phyloP scores from a whole-genome alignment of 37 sponge, comb jelly and placozoan species.

The Petrosia ficiformis region DNA sequence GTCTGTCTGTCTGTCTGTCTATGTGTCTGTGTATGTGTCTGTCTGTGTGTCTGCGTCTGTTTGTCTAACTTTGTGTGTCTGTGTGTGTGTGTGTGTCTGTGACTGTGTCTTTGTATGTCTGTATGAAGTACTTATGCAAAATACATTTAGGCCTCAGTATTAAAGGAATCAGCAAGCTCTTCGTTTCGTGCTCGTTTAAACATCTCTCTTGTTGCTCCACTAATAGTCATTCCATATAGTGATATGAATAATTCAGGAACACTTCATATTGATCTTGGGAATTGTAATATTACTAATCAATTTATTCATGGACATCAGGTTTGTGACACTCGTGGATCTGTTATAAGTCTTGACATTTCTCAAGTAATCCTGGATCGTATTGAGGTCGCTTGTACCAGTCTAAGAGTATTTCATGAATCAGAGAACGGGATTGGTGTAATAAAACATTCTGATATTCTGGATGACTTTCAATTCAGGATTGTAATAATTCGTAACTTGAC shows the following conservation, averaged over 20 bases:
- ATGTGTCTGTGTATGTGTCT: constrained; percentile 24
- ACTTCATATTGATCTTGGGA: constrained; percentile 18
- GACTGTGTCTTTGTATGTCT: neutral
- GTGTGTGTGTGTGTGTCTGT: neutral
- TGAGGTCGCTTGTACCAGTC: constrained; percentile 27
- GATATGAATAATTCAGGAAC: constrained; percentile 13
- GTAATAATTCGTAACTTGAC: constrained; percentile 44
- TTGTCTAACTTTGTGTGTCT: neutral
- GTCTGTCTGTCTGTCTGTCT: constrained; percentile 35
- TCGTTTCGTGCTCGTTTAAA: constrained; percentile 36
- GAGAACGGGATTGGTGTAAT: too few species aligned
- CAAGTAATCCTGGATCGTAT: constrained; percentile 37
- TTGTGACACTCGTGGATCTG: neutral
- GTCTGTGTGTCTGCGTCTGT: constrained; percentile 8
- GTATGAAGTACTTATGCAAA: constrained; percentile 1
- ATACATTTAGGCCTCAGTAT: constrained; percentile 36
- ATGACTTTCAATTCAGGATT: constrained; percentile 30
- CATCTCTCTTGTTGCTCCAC: constrained; percentile 50
- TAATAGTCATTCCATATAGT: constrained; percentile 27
- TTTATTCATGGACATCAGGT: constrained; percentile 25
- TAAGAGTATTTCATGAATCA: constrained; percentile 22
- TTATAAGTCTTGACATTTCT: neutral
- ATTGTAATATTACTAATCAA: neutral
- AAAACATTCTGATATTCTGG: constrained; percentile 17
- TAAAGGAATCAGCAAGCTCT: constrained; percentile 46